Evolutionary conservation across 2,797 vertebrate genomes (phyloP).

Genomic region (Borostomias antarcticus): DNA sequence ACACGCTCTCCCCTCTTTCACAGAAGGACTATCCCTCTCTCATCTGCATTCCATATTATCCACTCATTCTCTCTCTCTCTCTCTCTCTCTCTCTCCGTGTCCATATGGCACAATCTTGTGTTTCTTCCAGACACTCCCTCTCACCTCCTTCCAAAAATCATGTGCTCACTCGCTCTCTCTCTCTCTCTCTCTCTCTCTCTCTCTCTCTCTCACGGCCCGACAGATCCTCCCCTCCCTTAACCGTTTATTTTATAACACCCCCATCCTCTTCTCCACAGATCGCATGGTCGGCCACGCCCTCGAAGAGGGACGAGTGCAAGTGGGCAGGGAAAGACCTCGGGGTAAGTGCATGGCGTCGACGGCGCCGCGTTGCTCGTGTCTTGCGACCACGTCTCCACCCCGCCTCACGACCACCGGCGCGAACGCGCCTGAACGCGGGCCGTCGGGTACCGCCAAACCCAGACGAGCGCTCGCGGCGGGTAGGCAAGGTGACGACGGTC

Average conservation of each 20-base stretch:
- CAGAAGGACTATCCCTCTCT: neutral
- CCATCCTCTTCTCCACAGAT: constrained; percentile 76
- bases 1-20: neutral
- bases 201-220: too few species aligned
- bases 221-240: too few species aligned
- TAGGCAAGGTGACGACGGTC: too few species aligned
- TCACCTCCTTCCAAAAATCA: neutral
- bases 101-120: constrained; percentile 19
- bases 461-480: too few species aligned
- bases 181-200: constrained; percentile 15
- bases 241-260: neutral
- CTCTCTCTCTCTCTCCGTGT: constrained; percentile 32
- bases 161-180: constrained; percentile 14
- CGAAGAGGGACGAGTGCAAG: constrained; percentile 95
- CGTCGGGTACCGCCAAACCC: too few species aligned
- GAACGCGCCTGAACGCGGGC: too few species aligned
- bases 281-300: constrained; percentile 93
- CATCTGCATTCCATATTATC: neutral
- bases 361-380: constrained; percentile 16
- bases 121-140: constrained; percentile 1
- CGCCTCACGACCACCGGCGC: too few species aligned
- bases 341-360: constrained; percentile 76
- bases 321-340: constrained; percentile 97
- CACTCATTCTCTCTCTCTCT: neutral
- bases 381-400: neutral